Evolutionary conservation across 2,113 vertebrate genomes (phyloP).

Genomic region (Atlantisia rogersi): DNA sequence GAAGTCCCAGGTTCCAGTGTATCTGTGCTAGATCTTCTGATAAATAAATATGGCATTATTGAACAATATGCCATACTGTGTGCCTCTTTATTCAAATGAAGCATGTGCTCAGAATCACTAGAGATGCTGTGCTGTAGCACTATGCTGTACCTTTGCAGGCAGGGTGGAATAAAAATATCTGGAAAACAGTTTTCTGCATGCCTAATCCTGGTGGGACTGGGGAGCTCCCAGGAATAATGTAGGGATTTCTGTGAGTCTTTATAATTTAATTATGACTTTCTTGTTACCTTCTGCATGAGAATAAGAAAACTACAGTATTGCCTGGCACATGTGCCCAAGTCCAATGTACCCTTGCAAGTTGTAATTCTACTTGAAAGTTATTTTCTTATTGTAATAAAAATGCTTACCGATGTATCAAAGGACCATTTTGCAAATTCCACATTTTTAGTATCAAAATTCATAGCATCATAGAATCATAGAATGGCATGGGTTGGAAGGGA

Average conservation of each 20-base stretch:
- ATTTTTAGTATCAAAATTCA: neutral
- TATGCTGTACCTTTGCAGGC: neutral
- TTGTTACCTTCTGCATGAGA: neutral
- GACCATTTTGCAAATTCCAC: neutral
- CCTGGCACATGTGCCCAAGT: rapidly evolving
- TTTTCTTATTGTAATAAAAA: neutral
- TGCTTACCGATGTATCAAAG: neutral
- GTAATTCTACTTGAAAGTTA: neutral
- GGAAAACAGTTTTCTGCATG: neutral
- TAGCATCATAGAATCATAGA: no score
- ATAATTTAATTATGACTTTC: neutral
- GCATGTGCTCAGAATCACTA: neutral
- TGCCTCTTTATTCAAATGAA: neutral
- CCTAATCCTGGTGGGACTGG: neutral
- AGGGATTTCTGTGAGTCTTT: neutral
- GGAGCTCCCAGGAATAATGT: neutral
- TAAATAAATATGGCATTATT: neutral
- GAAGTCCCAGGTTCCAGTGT: neutral
- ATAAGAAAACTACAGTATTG: neutral
- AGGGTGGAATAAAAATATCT: neutral
- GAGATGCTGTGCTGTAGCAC: neutral
- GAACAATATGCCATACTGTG: rapidly evolving
- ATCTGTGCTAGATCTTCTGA: neutral
- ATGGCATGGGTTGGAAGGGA: no score
- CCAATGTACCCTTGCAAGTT: neutral